Percentiles rank a stretch among this genome's conserved stretches.
These are phyloP conservation scores for Hemibagrus wyckioides DNA, from an alignment of 2,113 vertebrate species.

Conservation along the genomic window DNA sequence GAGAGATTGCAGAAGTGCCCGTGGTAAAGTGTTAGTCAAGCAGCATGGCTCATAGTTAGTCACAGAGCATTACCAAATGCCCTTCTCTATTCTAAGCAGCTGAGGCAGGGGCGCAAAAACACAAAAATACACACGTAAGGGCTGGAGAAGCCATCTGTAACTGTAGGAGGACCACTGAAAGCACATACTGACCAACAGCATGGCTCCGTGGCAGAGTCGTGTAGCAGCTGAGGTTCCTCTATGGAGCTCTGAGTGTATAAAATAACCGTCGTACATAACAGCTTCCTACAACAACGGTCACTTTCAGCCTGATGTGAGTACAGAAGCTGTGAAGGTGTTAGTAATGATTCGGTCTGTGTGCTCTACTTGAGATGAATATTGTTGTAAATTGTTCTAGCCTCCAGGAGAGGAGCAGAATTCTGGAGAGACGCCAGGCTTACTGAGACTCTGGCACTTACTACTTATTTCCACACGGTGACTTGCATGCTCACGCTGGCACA, in stretches of 20 bases:
- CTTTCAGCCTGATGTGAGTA: neutral
- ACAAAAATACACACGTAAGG: conserved; percentile 32
- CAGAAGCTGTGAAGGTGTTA: neutral
- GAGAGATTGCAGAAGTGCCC: conserved; percentile 37
- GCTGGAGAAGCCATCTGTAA: conserved; percentile 53
- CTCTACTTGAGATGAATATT: neutral
- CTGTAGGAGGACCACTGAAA: conserved; percentile 49
- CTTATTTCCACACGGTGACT: conserved; percentile 17
- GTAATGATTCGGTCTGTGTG: neutral
- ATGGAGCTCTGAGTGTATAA: neutral
- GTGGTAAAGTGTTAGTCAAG: conserved; percentile 49
- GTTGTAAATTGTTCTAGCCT: neutral
- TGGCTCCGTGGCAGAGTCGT: conserved; percentile 11
- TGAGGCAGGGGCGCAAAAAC: conserved; percentile 41
- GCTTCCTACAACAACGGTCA: neutral
- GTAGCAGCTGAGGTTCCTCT: neutral
- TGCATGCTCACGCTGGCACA: neutral
- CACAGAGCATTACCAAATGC: conserved; percentile 40
- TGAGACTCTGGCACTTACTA: conserved; percentile 25
- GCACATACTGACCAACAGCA: conserved; percentile 40
- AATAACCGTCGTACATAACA: neutral
- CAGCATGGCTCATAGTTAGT: conserved; percentile 44
- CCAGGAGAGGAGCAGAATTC: neutral
- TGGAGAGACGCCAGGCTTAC: conserved; percentile 1
- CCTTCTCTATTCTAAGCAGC: conserved; percentile 44